Conservation (phyloP, 2,113 vertebrate genomes). For the Psettodes erumei region DNA sequence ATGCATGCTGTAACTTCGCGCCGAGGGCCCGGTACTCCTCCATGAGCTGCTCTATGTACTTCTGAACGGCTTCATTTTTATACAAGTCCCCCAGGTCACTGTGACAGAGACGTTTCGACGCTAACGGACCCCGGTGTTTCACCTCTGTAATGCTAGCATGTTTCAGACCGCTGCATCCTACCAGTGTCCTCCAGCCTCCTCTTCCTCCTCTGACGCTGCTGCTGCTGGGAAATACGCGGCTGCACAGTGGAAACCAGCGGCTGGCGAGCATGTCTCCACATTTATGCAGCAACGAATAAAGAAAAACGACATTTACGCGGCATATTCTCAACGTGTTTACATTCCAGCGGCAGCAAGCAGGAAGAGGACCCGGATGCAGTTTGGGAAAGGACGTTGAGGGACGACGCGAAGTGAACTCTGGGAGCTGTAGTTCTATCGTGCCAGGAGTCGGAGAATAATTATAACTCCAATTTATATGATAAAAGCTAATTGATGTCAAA, state of each 20-base stretch:
- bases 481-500: neutral
- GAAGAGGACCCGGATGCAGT: slow-evolving; percentile 24
- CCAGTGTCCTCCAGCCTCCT: slow-evolving; percentile 44
- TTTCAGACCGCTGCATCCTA: neutral
- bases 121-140: neutral
- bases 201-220: neutral
- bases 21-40: slow-evolving; percentile 51
- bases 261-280: slow-evolving; percentile 39
- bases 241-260: slow-evolving; percentile 23
- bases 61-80: slow-evolving; percentile 52
- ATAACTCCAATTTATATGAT: too few species aligned
- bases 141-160: neutral
- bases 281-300: fast-evolving
- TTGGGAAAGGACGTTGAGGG: neutral
- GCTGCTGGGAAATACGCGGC: slow-evolving; percentile 13
- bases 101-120: slow-evolving; percentile 35
- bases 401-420: slow-evolving; percentile 13
- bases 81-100: slow-evolving; percentile 45
- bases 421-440: slow-evolving; percentile 54
- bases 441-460: too few species aligned
- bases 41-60: slow-evolving; percentile 59
- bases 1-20: slow-evolving; percentile 46
- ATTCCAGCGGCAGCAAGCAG: neutral
- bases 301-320: neutral
- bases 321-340: neutral